These are phyloP conservation scores for Leptestheria dahalacensis DNA, from an alignment of 1,140 invertebrate species.

Conservation along the genomic window DNA sequence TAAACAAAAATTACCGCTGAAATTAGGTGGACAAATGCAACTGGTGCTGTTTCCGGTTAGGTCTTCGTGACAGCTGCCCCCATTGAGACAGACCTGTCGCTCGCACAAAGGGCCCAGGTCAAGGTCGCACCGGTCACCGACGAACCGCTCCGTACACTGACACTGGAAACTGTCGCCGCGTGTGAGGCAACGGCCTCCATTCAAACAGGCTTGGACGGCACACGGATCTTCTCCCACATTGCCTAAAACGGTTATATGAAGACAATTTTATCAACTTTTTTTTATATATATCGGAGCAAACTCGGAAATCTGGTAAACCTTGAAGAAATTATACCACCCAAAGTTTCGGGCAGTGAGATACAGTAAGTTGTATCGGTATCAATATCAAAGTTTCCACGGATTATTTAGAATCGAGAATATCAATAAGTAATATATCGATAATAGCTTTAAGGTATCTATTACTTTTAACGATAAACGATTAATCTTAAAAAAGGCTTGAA, in stretches of 20 bases:
- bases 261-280: too few species aligned
- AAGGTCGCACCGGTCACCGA: conserved; percentile 67
- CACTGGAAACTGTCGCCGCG: conserved; percentile 53
- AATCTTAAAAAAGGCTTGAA: too few species aligned
- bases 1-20: conserved; percentile 29
- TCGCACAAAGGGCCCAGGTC: conserved; percentile 39
- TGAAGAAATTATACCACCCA: too few species aligned
- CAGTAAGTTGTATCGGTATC: too few species aligned
- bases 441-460: too few species aligned
- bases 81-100: conserved; percentile 18
- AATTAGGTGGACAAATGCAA: conserved; percentile 37
- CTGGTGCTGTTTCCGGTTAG: conserved; percentile 24
- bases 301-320: too few species aligned
- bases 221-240: conserved; percentile 46
- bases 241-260: background rate
- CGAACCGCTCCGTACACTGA: conserved; percentile 56
- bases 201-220: conserved; percentile 59
- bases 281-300: too few species aligned
- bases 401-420: too few species aligned
- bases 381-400: too few species aligned
- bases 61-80: conserved; percentile 23
- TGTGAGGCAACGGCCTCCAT: conserved; percentile 58
- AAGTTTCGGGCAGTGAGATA: too few species aligned
- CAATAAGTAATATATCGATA: too few species aligned
- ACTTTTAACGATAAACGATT: too few species aligned